phyloP scores from a whole-genome alignment of 1,140 invertebrate genomes.

The Planococcus citri region DNA sequence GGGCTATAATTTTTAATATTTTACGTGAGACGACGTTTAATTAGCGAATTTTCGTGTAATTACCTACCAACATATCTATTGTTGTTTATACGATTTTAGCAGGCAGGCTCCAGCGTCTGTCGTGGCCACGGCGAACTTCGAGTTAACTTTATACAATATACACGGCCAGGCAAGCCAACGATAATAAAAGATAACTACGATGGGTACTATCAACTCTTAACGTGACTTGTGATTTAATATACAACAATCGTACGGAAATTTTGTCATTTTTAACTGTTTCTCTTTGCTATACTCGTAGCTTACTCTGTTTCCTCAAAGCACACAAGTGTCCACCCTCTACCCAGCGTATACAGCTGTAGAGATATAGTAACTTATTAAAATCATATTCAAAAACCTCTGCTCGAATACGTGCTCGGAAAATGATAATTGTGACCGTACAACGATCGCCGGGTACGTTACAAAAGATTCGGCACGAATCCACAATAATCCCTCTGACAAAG shows the following conservation, averaged over 20 bases:
- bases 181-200: background rate
- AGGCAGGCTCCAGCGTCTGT: background rate
- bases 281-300: no score
- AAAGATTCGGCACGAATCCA: no score
- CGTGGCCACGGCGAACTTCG: background rate
- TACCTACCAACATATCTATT: background rate
- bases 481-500: no score
- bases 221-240: background rate
- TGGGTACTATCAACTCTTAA: background rate
- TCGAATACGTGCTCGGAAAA: no score
- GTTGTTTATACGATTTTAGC: background rate
- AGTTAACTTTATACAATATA: background rate
- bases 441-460: no score
- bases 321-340: no score
- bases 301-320: no score
- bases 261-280: background rate
- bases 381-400: no score
- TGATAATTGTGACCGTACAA: no score
- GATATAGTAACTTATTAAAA: no score
- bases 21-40: constrained; percentile 13
- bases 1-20: background rate
- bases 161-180: background rate
- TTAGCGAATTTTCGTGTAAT: constrained; percentile 11
- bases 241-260: background rate
- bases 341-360: no score